Evolutionary conservation across 2,888 invertebrate species (phyloP).

Genomic region (Labia minor): DNA sequence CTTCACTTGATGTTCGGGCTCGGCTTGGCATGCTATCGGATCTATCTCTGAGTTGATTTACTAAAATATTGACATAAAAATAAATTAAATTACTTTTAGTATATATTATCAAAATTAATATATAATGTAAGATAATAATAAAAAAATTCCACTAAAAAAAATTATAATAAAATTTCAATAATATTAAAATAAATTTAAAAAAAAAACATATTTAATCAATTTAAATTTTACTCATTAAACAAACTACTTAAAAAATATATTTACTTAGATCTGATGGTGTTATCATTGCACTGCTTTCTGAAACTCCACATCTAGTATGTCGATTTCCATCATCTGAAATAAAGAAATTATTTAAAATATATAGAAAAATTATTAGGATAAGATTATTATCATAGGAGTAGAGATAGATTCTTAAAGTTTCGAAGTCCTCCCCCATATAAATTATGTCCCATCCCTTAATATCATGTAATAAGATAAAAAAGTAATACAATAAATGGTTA

Average conservation of each 20-base stretch:
- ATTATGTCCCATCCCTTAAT: too few species aligned
- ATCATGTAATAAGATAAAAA: too few species aligned
- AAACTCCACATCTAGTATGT: not conserved
- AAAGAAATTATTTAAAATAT: not conserved
- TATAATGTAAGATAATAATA: not conserved
- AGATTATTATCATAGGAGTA: not conserved
- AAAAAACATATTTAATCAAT: too few species aligned
- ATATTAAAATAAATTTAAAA: too few species aligned
- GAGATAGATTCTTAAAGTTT: too few species aligned
- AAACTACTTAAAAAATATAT: not conserved
- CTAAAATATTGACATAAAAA: slow-evolving; percentile 26
- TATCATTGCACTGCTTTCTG: not conserved
- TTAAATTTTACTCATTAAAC: too few species aligned
- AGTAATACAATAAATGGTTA: too few species aligned
- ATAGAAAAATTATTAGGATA: too few species aligned
- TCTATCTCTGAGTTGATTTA: slow-evolving; percentile 45
- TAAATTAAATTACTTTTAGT: not conserved
- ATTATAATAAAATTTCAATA: too few species aligned
- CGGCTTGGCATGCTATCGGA: slow-evolving; percentile 76
- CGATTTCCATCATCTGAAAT: not conserved
- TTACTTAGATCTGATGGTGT: not conserved
- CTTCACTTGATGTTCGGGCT: slow-evolving; percentile 54
- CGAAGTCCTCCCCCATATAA: too few species aligned
- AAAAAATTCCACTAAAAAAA: too few species aligned
- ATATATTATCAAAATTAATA: not conserved